Conservation (phyloP, 1,140 invertebrate species). For the Neuroterus valhalla region DNA sequence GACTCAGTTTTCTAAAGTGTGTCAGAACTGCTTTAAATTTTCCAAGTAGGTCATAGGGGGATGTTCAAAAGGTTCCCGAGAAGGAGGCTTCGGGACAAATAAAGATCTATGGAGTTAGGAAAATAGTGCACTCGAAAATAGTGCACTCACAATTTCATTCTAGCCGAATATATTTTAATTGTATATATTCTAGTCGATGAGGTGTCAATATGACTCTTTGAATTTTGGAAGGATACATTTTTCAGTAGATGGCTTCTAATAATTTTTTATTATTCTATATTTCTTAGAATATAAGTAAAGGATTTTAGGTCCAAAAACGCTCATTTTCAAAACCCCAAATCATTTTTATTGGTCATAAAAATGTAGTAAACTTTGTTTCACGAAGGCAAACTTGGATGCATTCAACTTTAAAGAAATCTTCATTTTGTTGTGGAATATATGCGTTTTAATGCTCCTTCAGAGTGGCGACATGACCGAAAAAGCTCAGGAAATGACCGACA, state of each 20-base stretch:
- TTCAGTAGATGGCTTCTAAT: not conserved
- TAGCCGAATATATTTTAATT: not conserved
- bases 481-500: too few species aligned
- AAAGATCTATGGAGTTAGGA: conserved; percentile 9
- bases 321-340: too few species aligned
- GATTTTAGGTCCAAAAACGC: not conserved
- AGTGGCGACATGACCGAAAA: too few species aligned
- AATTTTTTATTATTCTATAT: not conserved
- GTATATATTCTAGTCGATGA: not conserved
- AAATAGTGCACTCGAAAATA: conserved; percentile 2
- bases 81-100: not conserved
- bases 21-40: not conserved
- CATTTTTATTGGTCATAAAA: too few species aligned
- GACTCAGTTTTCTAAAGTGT: not conserved
- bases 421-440: too few species aligned
- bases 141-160: not conserved
- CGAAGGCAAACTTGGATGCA: too few species aligned
- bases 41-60: not conserved
- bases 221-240: not conserved
- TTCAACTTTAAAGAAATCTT: too few species aligned
- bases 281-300: not conserved
- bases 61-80: not conserved
- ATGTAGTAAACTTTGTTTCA: too few species aligned
- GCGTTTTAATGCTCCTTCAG: too few species aligned
- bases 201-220: not conserved